phyloP scores from a whole-genome alignment of 2,888 invertebrate species.

The Monopis laevigella region DNA sequence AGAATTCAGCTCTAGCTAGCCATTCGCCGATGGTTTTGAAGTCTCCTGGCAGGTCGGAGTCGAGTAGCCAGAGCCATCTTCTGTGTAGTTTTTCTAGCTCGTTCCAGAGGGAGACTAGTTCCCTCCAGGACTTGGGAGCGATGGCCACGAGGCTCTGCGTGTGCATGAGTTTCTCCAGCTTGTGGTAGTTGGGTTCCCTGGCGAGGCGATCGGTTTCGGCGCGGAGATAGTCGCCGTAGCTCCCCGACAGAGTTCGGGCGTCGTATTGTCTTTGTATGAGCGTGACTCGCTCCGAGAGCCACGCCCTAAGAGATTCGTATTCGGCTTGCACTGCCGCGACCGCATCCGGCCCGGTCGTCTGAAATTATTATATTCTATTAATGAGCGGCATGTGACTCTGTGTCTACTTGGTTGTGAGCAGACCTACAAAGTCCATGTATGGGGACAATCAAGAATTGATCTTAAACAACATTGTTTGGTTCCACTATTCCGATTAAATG shows the following conservation, averaged over 20 bases:
- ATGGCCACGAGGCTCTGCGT: slow-evolving; percentile 84
- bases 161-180: slow-evolving; percentile 81
- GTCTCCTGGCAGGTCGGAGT: slow-evolving; percentile 85
- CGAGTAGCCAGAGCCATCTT: slow-evolving; percentile 90
- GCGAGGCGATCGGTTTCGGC: slow-evolving; percentile 82
- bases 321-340: slow-evolving; percentile 83
- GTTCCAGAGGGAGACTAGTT: slow-evolving; percentile 82
- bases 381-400: too few species aligned
- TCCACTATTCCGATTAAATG: too few species aligned
- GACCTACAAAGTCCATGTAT: too few species aligned
- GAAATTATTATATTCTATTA: too few species aligned
- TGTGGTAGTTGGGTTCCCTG: slow-evolving; percentile 76
- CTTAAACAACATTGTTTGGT: too few species aligned
- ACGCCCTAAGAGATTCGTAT: slow-evolving; percentile 81
- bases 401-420: too few species aligned
- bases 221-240: slow-evolving; percentile 82
- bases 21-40: slow-evolving; percentile 89
- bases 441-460: too few species aligned
- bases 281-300: slow-evolving; percentile 83
- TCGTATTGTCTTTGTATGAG: slow-evolving; percentile 81
- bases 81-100: slow-evolving; percentile 80
- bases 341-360: slow-evolving; percentile 76
- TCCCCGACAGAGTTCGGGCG: slow-evolving; percentile 76
- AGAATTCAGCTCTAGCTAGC: slow-evolving; percentile 87
- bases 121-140: slow-evolving; percentile 86